phyloP scores from a whole-genome alignment of 2,888 invertebrate species.

The Morpho deidamia region DNA sequence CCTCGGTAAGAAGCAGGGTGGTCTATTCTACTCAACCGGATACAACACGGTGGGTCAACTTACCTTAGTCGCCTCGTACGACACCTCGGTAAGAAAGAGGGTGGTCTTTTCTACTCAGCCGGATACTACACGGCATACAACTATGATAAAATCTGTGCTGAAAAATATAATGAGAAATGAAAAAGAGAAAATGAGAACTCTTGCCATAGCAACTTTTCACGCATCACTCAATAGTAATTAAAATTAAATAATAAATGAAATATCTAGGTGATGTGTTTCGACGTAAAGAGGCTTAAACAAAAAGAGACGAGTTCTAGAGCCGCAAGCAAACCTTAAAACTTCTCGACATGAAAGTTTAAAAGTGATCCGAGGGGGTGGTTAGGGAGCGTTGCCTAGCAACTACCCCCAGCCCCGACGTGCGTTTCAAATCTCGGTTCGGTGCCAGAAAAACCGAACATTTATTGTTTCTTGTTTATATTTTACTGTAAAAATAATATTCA shows the following conservation, averaged over 20 bases:
- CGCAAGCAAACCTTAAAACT: slow-evolving; percentile 75
- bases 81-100: no score
- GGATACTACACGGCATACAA: no score
- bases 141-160: no score
- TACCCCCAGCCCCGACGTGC: slow-evolving; percentile 51
- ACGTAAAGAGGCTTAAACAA: slow-evolving; percentile 60
- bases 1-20: no score
- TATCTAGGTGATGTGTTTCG: slow-evolving; percentile 39
- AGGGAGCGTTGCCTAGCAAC: slow-evolving; percentile 61
- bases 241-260: background rate
- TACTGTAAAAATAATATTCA: slow-evolving; percentile 22
- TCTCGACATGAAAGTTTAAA: slow-evolving; percentile 78
- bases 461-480: slow-evolving; percentile 57
- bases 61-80: no score
- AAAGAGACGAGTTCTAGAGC: slow-evolving; percentile 69
- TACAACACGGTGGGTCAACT: no score
- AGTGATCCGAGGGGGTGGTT: slow-evolving; percentile 60
- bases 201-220: no score
- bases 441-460: slow-evolving; percentile 61
- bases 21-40: no score
- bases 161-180: no score
- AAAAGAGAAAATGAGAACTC: no score
- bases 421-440: slow-evolving; percentile 71
- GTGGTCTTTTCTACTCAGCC: no score
- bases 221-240: background rate